phyloP scores from a whole-genome alignment of 2,888 invertebrate genomes.

The Nymphalis urticae region DNA sequence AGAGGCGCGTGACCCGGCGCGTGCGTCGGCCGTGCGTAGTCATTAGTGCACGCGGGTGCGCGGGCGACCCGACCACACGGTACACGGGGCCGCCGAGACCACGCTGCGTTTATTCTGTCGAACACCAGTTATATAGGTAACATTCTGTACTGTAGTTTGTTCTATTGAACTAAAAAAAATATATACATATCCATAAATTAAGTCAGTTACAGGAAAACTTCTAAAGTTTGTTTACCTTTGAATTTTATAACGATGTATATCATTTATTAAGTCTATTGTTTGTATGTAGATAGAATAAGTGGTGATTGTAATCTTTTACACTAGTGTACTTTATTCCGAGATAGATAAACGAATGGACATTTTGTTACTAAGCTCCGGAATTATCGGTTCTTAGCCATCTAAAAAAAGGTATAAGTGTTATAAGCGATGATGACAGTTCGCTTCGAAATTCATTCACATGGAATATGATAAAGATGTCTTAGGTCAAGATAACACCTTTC shows the following conservation, averaged over 20 bases:
- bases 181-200: background rate
- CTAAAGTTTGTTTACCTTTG: slow-evolving; percentile 1
- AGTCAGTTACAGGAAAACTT: background rate
- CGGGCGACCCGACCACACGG: slow-evolving; percentile 47
- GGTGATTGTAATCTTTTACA: slow-evolving; percentile 28
- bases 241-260: background rate
- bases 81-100: slow-evolving; percentile 17
- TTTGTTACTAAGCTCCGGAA: slow-evolving; percentile 67
- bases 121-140: slow-evolving; percentile 18
- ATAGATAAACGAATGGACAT: slow-evolving; percentile 70
- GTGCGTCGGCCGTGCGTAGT: slow-evolving; percentile 47
- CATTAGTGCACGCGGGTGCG: slow-evolving; percentile 47
- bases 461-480: slow-evolving; percentile 54
- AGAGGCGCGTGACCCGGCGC: slow-evolving; percentile 59
- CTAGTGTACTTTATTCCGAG: slow-evolving; percentile 29
- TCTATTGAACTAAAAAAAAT: background rate
- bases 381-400: slow-evolving; percentile 67
- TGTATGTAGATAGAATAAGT: slow-evolving; percentile 2
- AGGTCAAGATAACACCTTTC: slow-evolving; percentile 41
- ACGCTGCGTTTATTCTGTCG: slow-evolving; percentile 18
- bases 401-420: slow-evolving; percentile 61
- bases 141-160: slow-evolving; percentile 4
- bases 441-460: slow-evolving; percentile 66
- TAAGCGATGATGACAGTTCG: slow-evolving; percentile 64
- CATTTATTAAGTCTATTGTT: background rate